Conservation (phyloP, 2,888 invertebrate species). For the Leptinotarsa juncta region DNA sequence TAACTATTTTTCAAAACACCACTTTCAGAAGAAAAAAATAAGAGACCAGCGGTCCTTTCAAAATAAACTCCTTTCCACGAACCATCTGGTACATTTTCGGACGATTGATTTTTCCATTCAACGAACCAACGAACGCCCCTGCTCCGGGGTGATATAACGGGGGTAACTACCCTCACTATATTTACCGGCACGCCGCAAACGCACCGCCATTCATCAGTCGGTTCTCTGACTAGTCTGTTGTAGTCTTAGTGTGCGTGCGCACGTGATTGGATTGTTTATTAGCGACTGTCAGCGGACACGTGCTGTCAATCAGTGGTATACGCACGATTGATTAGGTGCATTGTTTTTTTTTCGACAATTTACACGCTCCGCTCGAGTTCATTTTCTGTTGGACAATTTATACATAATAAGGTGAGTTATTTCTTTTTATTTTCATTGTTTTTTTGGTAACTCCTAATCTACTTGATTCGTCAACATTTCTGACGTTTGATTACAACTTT, state of each 20-base stretch:
- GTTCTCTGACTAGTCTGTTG: not conserved
- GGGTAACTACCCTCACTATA: slow-evolving; percentile 33
- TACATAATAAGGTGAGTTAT: slow-evolving; percentile 1
- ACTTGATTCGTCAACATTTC: not conserved
- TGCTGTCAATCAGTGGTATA: slow-evolving; percentile 28
- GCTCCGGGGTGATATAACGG: slow-evolving; percentile 8
- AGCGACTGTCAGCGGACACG: slow-evolving; percentile 40
- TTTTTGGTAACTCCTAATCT: not conserved
- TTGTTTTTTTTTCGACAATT: slow-evolving; percentile 26
- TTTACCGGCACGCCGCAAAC: not conserved
- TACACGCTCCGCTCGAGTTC: not conserved
- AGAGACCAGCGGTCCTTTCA: no score
- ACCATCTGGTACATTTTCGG: not conserved
- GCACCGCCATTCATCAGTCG: slow-evolving; percentile 26
- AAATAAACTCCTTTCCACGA: no score
- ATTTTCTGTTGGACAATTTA: not conserved
- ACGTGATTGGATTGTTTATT: slow-evolving; percentile 32
- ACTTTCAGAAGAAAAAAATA: no score
- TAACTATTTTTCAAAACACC: no score
- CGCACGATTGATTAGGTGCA: slow-evolving; percentile 28
- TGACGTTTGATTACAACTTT: not conserved
- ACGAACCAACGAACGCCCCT: slow-evolving; percentile 6
- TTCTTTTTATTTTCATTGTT: not conserved
- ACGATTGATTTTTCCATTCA: not conserved
- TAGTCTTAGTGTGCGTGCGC: slow-evolving; percentile 29